Evolutionary conservation across 1,140 invertebrate genomes (phyloP).

Genomic region (Charaxes varanes): DNA sequence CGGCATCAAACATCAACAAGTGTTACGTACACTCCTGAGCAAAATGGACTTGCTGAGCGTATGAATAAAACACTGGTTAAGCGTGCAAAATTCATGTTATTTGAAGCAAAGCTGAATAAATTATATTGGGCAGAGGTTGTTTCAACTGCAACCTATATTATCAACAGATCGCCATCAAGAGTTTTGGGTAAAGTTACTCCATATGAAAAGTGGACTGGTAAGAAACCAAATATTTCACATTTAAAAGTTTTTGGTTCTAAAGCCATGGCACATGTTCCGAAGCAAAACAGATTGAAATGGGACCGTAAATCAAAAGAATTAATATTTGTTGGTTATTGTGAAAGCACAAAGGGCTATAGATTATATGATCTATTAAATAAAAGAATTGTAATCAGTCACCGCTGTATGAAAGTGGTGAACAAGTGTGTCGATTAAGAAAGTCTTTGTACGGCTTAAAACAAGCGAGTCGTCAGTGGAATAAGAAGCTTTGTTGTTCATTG

Average conservation of each 20-base stretch:
- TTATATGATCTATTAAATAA: constrained; percentile 11
- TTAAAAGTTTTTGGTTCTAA: constrained; percentile 28
- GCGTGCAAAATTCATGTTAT: constrained; percentile 40
- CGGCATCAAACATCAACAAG: constrained; percentile 27
- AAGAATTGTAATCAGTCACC: constrained; percentile 32
- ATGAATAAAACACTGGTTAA: constrained; percentile 49
- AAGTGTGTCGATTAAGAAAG: constrained; percentile 51
- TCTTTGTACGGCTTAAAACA: constrained; percentile 62
- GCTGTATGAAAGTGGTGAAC: constrained; percentile 25
- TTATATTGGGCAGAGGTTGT: constrained; percentile 58
- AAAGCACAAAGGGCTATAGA: constrained; percentile 25
- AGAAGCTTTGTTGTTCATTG: constrained; percentile 20
- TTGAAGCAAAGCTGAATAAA: constrained; percentile 37
- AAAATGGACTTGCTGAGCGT: constrained; percentile 55
- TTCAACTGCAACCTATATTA: constrained; percentile 43
- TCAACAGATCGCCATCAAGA: constrained; percentile 37
- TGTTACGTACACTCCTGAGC: constrained; percentile 42
- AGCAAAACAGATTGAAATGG: constrained; percentile 26
- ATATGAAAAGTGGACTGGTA: constrained; percentile 29
- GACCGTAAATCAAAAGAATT: constrained; percentile 24
- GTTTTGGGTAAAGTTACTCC: constrained; percentile 23
- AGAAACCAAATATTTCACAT: constrained; percentile 26
- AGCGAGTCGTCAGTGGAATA: constrained; percentile 31
- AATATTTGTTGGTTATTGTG: constrained; percentile 27
- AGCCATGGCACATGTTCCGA: constrained; percentile 27